A percentile compares a stretch with the other conserved stretches of the same genome.
Evolutionary conservation across 2,113 vertebrate species (phyloP).

Genomic region (Ceratotherium simum): DNA sequence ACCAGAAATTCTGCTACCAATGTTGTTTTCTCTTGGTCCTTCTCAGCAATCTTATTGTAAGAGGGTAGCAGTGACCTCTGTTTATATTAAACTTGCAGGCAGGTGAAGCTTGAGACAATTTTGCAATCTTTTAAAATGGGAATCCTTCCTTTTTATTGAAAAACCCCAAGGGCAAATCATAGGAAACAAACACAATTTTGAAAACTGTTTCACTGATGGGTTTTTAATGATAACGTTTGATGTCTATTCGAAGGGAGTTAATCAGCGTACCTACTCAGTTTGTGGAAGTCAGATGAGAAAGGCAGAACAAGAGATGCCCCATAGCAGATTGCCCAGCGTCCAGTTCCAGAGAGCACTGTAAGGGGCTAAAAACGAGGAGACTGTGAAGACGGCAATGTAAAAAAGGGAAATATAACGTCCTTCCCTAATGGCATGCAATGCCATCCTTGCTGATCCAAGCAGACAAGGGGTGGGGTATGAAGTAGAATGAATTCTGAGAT

Average conservation of each 20-base stretch:
- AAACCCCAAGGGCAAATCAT: neutral
- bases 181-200: conserved; percentile 48
- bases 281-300: neutral
- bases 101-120: conserved; percentile 36
- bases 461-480: neutral
- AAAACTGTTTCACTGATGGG: conserved; percentile 36
- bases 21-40: conserved; percentile 49
- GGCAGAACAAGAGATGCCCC: neutral
- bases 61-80: neutral
- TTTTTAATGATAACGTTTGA: conserved; percentile 58
- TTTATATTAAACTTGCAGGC: conserved; percentile 51
- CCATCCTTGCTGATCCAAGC: neutral
- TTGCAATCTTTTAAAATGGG: conserved; percentile 31
- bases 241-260: neutral
- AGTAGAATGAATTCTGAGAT: neutral
- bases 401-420: neutral
- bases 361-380: neutral
- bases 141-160: conserved; percentile 35
- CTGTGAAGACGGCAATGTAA: neutral
- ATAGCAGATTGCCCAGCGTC: neutral
- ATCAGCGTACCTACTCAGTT: neutral
- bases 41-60: neutral
- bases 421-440: neutral
- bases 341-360: neutral
- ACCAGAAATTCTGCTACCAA: neutral